Base-by-base conservation (phyloP, 2,888 invertebrate genomes). In the Sarcophaga carnaria region DNA sequence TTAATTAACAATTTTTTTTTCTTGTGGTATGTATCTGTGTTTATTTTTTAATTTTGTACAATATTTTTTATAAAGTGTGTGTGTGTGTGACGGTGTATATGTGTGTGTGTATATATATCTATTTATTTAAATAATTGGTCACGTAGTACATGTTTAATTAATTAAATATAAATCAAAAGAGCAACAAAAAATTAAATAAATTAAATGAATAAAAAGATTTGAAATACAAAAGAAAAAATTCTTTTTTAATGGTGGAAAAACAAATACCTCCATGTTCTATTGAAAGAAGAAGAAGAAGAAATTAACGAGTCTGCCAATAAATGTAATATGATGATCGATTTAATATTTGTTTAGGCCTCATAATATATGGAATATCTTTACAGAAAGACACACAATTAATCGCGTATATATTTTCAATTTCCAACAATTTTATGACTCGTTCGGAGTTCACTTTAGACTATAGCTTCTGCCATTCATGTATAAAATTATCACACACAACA, bases 181-280 rank as follows among this genome's bases (percentile, higher is more conserved):
- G 64, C 49, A 54, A 72, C n/a, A 63, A 6, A 75, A 59, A 66
- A 54, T 64, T 45, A 10, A 54, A n/a, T 20, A 54, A 54, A 64
- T 75, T 59, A 12, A 47, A 77, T 5, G 25, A 66, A n/a, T 37
- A 17, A 72, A 25, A 27, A 72, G 25, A 25, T 11, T 20, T 14
- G 1, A 20, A 67, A 47, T 37, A 8, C 8, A 67, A 67, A 69
- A 22, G 3, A 49, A 69, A 4, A 20, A 45, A 45, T 0, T 2
- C 2, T 14, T 54, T 54, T 3, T 54, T 54, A 5, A 37, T 37
- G 54, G 12, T 12, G 17, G 17, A 54, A 54, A 54, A 54, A 54
- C 14, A 54, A 54, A 54, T 54, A 37, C 37, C 37, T 37, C 2
- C 37, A 37, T 37, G 37, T 37, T 10, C 8, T 10, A 37, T 37